A percentile compares a stretch with the other conserved stretches of the same genome.
Conservation (phyloP, 1,140 invertebrate genomes). For the Drosophila bifasciata region DNA sequence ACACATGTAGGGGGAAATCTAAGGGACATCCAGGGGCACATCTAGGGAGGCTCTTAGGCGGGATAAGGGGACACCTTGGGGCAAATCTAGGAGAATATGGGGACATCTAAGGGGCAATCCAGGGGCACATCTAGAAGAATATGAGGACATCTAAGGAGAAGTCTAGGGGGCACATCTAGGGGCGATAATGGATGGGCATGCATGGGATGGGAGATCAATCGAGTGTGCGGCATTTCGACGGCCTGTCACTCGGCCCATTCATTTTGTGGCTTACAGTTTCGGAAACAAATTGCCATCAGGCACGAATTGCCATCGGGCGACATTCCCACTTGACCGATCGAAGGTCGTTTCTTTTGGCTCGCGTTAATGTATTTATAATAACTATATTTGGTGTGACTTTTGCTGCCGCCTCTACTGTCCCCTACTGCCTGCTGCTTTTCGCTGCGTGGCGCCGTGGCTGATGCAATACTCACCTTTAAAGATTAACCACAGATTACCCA, state of each 20-base stretch:
- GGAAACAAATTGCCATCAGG: slow-evolving; percentile 17
- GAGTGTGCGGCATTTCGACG: not conserved
- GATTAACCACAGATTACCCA: slow-evolving; percentile 82
- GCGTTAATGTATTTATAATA: slow-evolving; percentile 70
- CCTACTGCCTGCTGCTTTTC: not conserved
- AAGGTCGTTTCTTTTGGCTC: slow-evolving; percentile 15
- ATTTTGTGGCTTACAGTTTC: not conserved
- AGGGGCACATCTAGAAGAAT: too few species aligned
- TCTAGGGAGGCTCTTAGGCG: too few species aligned
- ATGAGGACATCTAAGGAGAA: too few species aligned
- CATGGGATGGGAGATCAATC: not conserved
- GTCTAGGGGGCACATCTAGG: too few species aligned
- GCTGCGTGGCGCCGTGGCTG: slow-evolving; percentile 8
- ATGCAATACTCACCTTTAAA: slow-evolving; percentile 66
- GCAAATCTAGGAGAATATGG: too few species aligned
- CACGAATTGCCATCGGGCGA: slow-evolving; percentile 14
- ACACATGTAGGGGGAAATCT: too few species aligned
- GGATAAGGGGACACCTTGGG: too few species aligned
- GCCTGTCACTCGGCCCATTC: slow-evolving; percentile 27
- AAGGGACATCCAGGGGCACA: too few species aligned
- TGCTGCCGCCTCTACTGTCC: slow-evolving; percentile 10
- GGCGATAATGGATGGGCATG: slow-evolving; percentile 3
- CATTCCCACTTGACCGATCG: not conserved
- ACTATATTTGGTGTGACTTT: slow-evolving; percentile 46
- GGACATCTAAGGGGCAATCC: too few species aligned